These are phyloP conservation scores for Periparus ater DNA, from an alignment of 2,797 vertebrate genomes.

Conservation along the genomic window DNA sequence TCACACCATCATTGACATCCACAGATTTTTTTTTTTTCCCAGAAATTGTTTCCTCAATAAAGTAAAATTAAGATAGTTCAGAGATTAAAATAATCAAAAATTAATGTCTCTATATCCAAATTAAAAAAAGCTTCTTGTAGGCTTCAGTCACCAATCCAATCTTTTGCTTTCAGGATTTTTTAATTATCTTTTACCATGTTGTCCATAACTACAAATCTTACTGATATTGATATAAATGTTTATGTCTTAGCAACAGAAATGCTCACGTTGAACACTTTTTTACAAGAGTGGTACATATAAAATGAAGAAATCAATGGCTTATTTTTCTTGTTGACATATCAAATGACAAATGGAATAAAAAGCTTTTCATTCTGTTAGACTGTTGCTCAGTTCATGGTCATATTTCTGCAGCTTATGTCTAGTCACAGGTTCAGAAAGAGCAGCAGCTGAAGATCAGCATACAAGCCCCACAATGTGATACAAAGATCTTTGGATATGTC, in stretches of 20 bases:
- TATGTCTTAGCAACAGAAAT: not conserved
- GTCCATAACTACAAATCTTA: not conserved
- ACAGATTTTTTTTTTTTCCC: not conserved
- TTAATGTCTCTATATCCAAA: not conserved
- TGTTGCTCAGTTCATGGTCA: not conserved
- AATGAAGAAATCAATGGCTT: not conserved
- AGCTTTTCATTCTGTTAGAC: not conserved
- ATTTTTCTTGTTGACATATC: not conserved
- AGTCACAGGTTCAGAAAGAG: not conserved
- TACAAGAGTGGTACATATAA: not conserved
- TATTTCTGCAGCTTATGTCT: not conserved
- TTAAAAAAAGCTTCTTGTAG: not conserved
- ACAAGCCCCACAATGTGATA: not conserved
- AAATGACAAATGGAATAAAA: not conserved
- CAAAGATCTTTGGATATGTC: not conserved
- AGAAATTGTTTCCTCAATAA: not conserved
- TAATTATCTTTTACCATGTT: not conserved
- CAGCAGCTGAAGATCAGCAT: not conserved
- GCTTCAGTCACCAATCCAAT: not conserved
- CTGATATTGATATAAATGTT: not conserved
- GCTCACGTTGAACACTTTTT: not conserved
- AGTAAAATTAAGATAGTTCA: not conserved
- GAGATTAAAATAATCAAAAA: not conserved
- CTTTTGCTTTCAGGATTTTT: not conserved
- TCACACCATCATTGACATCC: not conserved